Evolutionary conservation across 2,888 invertebrate species (phyloP), one percentile per base, ranked within the genome.

Genomic region (Elegia similella): DNA sequence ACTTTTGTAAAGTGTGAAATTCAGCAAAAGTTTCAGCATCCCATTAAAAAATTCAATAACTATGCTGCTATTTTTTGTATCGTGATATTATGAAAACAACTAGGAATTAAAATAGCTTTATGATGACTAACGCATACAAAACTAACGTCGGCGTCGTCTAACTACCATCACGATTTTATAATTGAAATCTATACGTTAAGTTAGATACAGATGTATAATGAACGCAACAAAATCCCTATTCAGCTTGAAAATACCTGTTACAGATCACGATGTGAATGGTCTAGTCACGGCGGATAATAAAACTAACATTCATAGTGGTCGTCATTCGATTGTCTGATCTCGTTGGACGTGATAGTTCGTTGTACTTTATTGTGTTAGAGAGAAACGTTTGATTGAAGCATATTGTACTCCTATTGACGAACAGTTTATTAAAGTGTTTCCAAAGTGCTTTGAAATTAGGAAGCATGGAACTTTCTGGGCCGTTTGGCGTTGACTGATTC

Each of bases 221-320:
- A 59, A 59, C 16, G 50, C 17, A 58, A 58, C 58, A 57, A 59
- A 61, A 52, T 63, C 46, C 44, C 58, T 58, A 59, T 58, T 58
- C 43, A 57, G 53, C 47, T 42, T 43, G 47, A 52, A 59, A 62
- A 59, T 54, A 55, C 56, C 63, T 52, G 55, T 47, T 43, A 43
- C 46, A 57, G 53, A 48, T 47, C 57, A 59, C 54, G 58, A 59
- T 55, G 58, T 66, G 67, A 76, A 76, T 63, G 65, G 71, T 63
- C 72, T 66, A 82, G 79, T 84, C 84, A 84, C 76, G 76, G 71
- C 61, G 66, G 61, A 75, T 82, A 82, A 82, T 76, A 79, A 76
- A 78, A 69, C 71, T 65, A 70, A 65, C 60, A 69, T 64, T 64
- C 68, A 15, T 63, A 67, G 72, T 65, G 62, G 62, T 66, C 67